A percentile compares a stretch with the other conserved stretches of the same genome.
These are phyloP conservation scores for Champsocephalus gunnari DNA, from an alignment of 2,797 vertebrate genomes.

Conservation along the genomic window DNA sequence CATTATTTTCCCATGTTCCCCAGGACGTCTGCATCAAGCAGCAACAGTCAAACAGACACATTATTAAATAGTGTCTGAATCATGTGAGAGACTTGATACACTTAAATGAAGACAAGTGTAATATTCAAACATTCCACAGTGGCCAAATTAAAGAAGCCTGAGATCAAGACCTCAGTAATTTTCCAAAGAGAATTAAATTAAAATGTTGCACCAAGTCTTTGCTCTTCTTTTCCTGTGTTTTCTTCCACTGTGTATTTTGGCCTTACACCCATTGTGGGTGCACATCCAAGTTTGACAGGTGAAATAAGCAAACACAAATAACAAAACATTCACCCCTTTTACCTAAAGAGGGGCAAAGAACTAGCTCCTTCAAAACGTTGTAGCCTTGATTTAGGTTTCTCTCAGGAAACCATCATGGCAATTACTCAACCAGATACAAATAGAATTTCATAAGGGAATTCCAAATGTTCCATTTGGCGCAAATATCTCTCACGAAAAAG, in stretches of 20 bases:
- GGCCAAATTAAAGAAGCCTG: neutral
- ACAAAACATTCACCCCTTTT: slow-evolving; percentile 2
- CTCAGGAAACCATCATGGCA: neutral
- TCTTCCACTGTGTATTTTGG: slow-evolving; percentile 4
- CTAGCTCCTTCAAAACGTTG: neutral
- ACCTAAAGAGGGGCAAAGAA: neutral
- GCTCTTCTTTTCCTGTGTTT: slow-evolving; percentile 4
- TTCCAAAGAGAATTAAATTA: slow-evolving; percentile 1
- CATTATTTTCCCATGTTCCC: slow-evolving; percentile 46
- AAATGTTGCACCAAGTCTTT: neutral
- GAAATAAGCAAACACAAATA: slow-evolving; percentile 4
- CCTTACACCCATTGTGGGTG: neutral
- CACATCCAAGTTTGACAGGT: slow-evolving; percentile 17
- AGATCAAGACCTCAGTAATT: neutral
- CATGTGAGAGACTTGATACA: neutral
- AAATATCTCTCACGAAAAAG: neutral
- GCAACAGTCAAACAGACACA: slow-evolving; percentile 47
- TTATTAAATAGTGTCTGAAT: slow-evolving; percentile 4
- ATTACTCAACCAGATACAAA: neutral
- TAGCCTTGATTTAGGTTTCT: neutral
- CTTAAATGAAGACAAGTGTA: neutral
- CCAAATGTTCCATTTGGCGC: slow-evolving; percentile 3
- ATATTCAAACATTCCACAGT: slow-evolving; percentile 9
- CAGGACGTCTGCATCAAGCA: slow-evolving; percentile 61
- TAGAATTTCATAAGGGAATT: slow-evolving; percentile 8